phyloP scores from a whole-genome alignment of 2,113 vertebrate species.

The Lamprotornis superbus region DNA sequence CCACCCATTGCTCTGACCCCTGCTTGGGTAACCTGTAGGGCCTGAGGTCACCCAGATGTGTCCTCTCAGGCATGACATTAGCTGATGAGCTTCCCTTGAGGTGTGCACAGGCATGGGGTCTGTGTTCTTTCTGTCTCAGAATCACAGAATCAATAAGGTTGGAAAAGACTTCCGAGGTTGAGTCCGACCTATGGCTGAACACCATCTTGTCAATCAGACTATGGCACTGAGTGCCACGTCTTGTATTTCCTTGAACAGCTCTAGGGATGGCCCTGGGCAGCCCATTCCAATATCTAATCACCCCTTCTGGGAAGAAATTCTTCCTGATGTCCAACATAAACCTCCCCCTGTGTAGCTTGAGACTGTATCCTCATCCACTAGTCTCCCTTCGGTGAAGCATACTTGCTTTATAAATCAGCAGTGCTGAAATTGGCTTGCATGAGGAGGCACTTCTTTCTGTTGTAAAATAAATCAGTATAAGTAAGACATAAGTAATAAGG shows the following conservation, averaged over 20 bases:
- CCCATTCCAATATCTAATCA: not conserved
- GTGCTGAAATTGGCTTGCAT: not conserved
- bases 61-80: rapidly evolving
- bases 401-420: not conserved
- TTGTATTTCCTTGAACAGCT: not conserved
- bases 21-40: rapidly evolving
- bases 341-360: not conserved
- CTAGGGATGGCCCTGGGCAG: not conserved
- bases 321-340: not conserved
- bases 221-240: rapidly evolving
- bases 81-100: not conserved
- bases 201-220: not conserved
- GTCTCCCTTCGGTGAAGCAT: not conserved
- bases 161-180: not conserved
- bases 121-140: not conserved
- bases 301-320: not conserved
- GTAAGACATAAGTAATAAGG: not conserved
- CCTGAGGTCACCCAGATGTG: not conserved
- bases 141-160: not conserved
- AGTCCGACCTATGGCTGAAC: not conserved
- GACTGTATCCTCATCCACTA: not conserved
- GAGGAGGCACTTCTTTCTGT: not conserved
- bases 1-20: not conserved
- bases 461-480: not conserved
- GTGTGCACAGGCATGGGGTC: rapidly evolving